These are phyloP conservation scores for Anarhynchus alexandrinus DNA, from an alignment of 2,113 vertebrate genomes.

Conservation along the genomic window DNA sequence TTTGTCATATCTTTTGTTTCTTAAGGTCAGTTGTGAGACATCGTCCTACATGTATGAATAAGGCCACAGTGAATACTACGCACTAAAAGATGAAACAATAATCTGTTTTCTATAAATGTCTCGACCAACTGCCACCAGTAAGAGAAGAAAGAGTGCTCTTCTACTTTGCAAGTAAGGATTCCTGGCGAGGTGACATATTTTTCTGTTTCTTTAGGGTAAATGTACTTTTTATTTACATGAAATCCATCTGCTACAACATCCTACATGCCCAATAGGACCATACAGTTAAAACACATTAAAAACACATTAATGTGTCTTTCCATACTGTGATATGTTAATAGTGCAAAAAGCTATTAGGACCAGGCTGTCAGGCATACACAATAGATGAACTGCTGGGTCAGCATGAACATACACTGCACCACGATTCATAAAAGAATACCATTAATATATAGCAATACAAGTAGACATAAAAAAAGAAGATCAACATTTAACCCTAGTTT, in stretches of 20 bases:
- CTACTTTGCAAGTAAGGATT: not conserved
- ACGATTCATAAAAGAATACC: not conserved
- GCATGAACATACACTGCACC: not conserved
- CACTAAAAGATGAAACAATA: not conserved
- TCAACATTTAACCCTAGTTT: not conserved
- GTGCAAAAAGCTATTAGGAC: slow-evolving; percentile 10
- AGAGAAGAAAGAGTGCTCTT: not conserved
- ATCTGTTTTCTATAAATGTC: not conserved
- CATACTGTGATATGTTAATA: not conserved
- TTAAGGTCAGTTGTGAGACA: not conserved
- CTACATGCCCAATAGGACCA: not conserved
- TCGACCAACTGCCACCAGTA: not conserved
- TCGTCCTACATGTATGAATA: not conserved
- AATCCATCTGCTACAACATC: slow-evolving; percentile 3
- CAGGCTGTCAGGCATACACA: not conserved
- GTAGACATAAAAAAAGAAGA: not conserved
- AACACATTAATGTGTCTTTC: slow-evolving; percentile 19
- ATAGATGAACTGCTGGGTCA: not conserved
- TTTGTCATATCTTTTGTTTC: not conserved
- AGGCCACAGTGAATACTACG: not conserved
- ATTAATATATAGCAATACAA: not conserved
- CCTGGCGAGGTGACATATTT: not conserved
- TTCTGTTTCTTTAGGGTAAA: not conserved
- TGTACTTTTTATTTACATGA: not conserved
- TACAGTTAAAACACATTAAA: slow-evolving; percentile 33